Evolutionary conservation across 2,888 invertebrate species (phyloP).

Genomic region (Serrognathus titanus): DNA sequence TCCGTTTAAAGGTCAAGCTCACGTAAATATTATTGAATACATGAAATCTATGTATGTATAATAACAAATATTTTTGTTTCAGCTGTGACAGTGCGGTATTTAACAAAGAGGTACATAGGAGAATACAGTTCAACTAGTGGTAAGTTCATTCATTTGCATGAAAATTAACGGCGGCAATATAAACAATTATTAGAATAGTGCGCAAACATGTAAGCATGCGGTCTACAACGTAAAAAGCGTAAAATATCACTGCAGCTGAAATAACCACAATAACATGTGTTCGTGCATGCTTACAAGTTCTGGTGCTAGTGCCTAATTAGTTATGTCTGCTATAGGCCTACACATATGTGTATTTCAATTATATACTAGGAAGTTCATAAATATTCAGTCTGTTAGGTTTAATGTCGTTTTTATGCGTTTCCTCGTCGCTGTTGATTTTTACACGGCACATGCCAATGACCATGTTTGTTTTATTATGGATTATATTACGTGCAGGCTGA

Average conservation of each 20-base stretch:
- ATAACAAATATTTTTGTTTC: conserved; percentile 54
- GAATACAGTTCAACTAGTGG: conserved; percentile 79
- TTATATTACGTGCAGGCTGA: neutral
- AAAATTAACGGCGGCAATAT: conserved; percentile 6
- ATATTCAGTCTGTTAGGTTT: neutral
- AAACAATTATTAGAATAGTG: conserved; percentile 1
- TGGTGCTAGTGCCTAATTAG: conserved; percentile 18
- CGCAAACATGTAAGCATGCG: neutral
- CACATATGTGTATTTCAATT: conserved; percentile 12
- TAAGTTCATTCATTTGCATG: conserved; percentile 48
- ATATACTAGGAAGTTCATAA: conserved; percentile 5
- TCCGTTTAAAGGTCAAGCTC: too few species aligned
- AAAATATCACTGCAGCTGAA: conserved; percentile 16
- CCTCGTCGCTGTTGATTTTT: neutral
- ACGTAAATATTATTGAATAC: too few species aligned
- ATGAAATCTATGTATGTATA: too few species aligned
- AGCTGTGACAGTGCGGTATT: conserved; percentile 76
- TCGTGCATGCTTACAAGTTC: conserved; percentile 17
- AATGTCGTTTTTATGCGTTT: neutral
- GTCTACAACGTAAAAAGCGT: neutral
- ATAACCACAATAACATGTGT: conserved; percentile 19
- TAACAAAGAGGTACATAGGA: conserved; percentile 75
- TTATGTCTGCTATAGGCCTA: conserved; percentile 17
- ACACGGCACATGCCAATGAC: neutral
- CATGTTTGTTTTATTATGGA: neutral